Conservation (phyloP, 2,113 vertebrate species). For the Excalfactoria chinensis region DNA sequence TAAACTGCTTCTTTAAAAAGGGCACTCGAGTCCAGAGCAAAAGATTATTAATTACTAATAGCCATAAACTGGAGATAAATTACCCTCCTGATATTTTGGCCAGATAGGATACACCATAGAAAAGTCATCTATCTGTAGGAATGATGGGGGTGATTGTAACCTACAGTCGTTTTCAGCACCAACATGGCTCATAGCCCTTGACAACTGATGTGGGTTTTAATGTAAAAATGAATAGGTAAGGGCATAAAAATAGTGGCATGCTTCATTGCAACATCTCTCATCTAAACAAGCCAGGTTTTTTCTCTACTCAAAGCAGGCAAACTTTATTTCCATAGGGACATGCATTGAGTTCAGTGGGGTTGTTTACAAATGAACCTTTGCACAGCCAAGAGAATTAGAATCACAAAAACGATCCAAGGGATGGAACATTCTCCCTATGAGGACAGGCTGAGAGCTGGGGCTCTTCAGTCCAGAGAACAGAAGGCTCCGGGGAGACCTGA, state of each 20-base stretch:
- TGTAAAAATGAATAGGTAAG: slow-evolving; percentile 9
- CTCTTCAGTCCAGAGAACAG: no score
- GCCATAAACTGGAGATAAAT: slow-evolving; percentile 65
- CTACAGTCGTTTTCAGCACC: not conserved
- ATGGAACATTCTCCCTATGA: no score
- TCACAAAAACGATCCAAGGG: no score
- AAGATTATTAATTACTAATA: slow-evolving; percentile 60
- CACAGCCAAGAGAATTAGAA: not conserved
- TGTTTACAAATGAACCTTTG: not conserved
- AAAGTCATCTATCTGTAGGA: slow-evolving; percentile 41
- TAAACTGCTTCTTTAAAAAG: slow-evolving; percentile 46
- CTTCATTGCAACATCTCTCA: not conserved
- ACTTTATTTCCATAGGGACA: not conserved
- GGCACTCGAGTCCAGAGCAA: slow-evolving; percentile 45
- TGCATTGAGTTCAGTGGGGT: not conserved
- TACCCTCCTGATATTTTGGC: slow-evolving; percentile 52
- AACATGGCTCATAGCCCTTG: not conserved
- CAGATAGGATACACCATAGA: not conserved
- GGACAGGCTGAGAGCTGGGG: no score
- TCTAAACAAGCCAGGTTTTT: not conserved
- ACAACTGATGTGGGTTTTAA: slow-evolving; percentile 4
- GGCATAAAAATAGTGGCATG: not conserved
- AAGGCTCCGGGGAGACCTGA: no score
- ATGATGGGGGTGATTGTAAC: not conserved
- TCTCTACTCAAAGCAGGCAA: not conserved